Conservation (phyloP, 2,888 invertebrate genomes). For the Drosophila kambysellisi region DNA sequence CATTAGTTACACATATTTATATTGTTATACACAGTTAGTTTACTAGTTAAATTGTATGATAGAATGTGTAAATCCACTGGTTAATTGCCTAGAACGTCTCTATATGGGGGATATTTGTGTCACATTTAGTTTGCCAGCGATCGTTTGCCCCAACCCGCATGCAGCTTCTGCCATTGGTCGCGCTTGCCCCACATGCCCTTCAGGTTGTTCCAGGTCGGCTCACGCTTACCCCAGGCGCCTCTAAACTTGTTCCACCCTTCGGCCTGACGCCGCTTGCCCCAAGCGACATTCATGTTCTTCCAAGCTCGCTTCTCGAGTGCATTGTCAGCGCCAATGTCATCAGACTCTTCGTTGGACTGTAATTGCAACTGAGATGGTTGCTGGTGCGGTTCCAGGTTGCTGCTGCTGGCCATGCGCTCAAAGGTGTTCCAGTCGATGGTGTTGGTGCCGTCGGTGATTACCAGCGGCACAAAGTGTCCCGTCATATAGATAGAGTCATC, state of each 20-base stretch:
- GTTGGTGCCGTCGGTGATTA: slow-evolving; percentile 68
- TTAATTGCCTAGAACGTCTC: slow-evolving; percentile 35
- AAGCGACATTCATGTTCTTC: slow-evolving; percentile 90
- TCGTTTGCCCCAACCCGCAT: slow-evolving; percentile 85
- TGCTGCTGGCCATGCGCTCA: slow-evolving; percentile 65
- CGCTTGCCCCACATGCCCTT: slow-evolving; percentile 93
- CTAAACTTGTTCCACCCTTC: slow-evolving; percentile 87
- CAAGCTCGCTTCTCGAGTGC: slow-evolving; percentile 88
- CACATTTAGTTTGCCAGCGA: slow-evolving; percentile 63
- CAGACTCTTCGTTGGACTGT: slow-evolving; percentile 60
- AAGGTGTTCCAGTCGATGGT: slow-evolving; percentile 74
- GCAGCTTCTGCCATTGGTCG: slow-evolving; percentile 84
- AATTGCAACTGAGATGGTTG: slow-evolving; percentile 29
- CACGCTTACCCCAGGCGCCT: slow-evolving; percentile 91
- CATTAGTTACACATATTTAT: slow-evolving; percentile 18
- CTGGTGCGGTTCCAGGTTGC: slow-evolving; percentile 39
- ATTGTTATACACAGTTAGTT: slow-evolving; percentile 46
- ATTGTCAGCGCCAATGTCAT: slow-evolving; percentile 45
- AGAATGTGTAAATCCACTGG: slow-evolving; percentile 32
- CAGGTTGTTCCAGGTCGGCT: slow-evolving; percentile 92
- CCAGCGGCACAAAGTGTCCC: slow-evolving; percentile 65
- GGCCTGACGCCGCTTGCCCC: slow-evolving; percentile 89
- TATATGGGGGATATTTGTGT: slow-evolving; percentile 2
- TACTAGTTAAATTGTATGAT: slow-evolving; percentile 34
- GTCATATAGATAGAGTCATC: slow-evolving; percentile 66